phyloP scores from a whole-genome alignment of 2,113 vertebrate genomes.

The Danionella cerebrum region DNA sequence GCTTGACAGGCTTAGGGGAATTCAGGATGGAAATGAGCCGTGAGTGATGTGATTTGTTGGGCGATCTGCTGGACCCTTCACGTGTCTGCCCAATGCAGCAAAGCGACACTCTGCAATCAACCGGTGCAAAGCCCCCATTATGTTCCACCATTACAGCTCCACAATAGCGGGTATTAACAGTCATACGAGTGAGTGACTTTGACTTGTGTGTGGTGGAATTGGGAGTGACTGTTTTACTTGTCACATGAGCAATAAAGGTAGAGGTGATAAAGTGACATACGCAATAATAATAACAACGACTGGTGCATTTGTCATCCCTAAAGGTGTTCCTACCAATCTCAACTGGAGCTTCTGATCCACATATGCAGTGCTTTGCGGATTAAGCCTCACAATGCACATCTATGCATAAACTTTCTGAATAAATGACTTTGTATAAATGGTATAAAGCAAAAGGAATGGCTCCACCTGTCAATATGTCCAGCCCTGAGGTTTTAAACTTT shows the following conservation, averaged over 20 bases:
- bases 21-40: slow-evolving; percentile 50
- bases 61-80: slow-evolving; percentile 35
- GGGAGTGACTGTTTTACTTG: background rate
- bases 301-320: slow-evolving; percentile 11
- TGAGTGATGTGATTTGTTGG: slow-evolving; percentile 53
- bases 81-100: slow-evolving; percentile 25
- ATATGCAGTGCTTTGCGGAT: background rate
- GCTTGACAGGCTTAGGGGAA: slow-evolving; percentile 40
- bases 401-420: slow-evolving; percentile 20
- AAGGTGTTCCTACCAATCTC: background rate
- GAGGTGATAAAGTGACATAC: slow-evolving; percentile 9
- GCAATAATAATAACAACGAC: background rate
- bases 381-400: slow-evolving; percentile 20
- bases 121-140: slow-evolving; percentile 35
- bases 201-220: slow-evolving; percentile 9
- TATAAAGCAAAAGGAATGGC: slow-evolving; percentile 17
- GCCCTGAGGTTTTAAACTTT: slow-evolving; percentile 47
- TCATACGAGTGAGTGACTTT: slow-evolving; percentile 24
- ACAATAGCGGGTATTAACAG: slow-evolving; percentile 38
- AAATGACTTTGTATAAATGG: slow-evolving; percentile 25
- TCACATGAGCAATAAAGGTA: background rate
- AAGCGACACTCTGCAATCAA: slow-evolving; percentile 33
- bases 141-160: slow-evolving; percentile 21
- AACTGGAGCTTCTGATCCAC: background rate
- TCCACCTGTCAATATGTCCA: slow-evolving; percentile 25